These are phyloP conservation scores for Gallinago media DNA, from an alignment of 2,113 vertebrate species.

Conservation along the genomic window DNA sequence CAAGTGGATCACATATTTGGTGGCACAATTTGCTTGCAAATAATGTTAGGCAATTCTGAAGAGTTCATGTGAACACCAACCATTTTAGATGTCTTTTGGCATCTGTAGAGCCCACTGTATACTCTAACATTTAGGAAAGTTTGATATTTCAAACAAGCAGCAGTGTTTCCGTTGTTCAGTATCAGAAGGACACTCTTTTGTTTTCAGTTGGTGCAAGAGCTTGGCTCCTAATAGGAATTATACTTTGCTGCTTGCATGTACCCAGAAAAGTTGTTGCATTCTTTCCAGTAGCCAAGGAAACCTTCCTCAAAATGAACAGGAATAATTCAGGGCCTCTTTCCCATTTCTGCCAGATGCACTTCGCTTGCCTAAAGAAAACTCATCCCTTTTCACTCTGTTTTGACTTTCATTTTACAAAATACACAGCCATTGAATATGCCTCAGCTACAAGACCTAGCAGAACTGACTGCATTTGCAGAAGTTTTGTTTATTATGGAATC, in stretches of 20 bases:
- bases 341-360: neutral
- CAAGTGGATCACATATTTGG: neutral
- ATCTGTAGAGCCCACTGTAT: neutral
- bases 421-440: neutral
- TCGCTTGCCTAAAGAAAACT: neutral
- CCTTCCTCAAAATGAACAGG: neutral
- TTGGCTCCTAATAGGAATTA: neutral
- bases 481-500: neutral
- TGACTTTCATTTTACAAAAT: neutral
- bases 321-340: neutral
- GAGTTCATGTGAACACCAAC: neutral
- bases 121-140: neutral
- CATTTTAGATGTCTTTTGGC: neutral
- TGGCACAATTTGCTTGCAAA: neutral
- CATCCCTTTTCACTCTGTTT: neutral
- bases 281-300: constrained; percentile 23
- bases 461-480: neutral
- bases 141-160: neutral
- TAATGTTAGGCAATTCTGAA: neutral
- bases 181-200: neutral
- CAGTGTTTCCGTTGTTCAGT: neutral
- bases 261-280: neutral
- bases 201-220: neutral
- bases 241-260: neutral
- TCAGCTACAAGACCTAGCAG: neutral